phyloP scores from a whole-genome alignment of 2,113 vertebrate species.

The Gadus chalcogrammus region DNA sequence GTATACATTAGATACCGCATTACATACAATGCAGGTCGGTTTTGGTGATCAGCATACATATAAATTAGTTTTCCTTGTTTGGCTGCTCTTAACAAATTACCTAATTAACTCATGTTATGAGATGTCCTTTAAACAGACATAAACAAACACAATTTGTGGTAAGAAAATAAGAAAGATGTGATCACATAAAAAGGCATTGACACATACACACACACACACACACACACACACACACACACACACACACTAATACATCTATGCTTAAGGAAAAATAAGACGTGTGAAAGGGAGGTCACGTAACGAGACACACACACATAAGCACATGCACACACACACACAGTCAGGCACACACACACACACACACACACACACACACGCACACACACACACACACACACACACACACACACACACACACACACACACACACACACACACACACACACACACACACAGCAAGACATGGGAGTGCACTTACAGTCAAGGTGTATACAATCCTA shows the following conservation, averaged over 20 bases:
- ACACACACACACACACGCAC: slow-evolving; percentile 4
- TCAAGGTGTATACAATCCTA: slow-evolving; percentile 41
- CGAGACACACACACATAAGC: slow-evolving; percentile 7
- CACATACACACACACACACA: slow-evolving; percentile 12
- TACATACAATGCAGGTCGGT: slow-evolving; percentile 38
- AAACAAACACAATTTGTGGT: too few relatives aligned
- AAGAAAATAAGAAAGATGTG: too few relatives aligned
- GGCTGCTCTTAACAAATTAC: slow-evolving; percentile 44
- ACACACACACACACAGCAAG: slow-evolving; percentile 19
- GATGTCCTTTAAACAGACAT: slow-evolving; percentile 38
- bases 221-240: slow-evolving; percentile 10
- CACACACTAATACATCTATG: neutral
- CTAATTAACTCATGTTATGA: slow-evolving; percentile 58
- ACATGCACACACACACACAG: neutral
- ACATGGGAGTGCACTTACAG: slow-evolving; percentile 59
- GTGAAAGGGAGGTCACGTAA: neutral
- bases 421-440: slow-evolving; percentile 12
- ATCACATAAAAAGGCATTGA: too few relatives aligned
- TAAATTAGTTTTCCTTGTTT: neutral
- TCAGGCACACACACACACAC: too few relatives aligned
- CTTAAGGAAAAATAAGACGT: neutral
- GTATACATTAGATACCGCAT: neutral
- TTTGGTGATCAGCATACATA: slow-evolving; percentile 15
- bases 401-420: slow-evolving; percentile 7
- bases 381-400: slow-evolving; percentile 9